Evolutionary conservation across 2,113 vertebrate genomes (phyloP), one percentile per base, ranked within the genome.

Genomic region (Tetraodon nigroviridis): DNA sequence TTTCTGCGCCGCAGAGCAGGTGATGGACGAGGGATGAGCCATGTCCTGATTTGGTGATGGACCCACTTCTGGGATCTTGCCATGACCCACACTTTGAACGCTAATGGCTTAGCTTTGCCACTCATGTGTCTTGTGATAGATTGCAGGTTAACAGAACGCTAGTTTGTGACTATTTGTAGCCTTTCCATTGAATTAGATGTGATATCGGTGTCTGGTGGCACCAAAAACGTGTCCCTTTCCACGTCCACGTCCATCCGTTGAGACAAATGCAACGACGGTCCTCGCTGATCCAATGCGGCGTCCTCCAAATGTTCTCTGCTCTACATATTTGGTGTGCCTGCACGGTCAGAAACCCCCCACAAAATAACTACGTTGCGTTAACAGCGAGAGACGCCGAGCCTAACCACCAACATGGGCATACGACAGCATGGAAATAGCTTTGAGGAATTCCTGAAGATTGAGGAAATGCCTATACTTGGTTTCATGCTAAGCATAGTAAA

Each of bases 321-420:
- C 64, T 58, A 67, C 73, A 75, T 81, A 85, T 78, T 79, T 83
- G 80, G 78, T 67, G 67, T 32, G 55, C 15, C 78, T 21, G 53
- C 13, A 77, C 29, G 82, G 86, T 84, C 73, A 81, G 82, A 71
- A 89, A 82, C 64, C 68, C 68, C 76, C 82, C 75, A 81, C 80
- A 85, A 79, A 84, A 86, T 83, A 69, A 80, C 71, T 70, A 84
- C 2, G 79, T 80, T 75, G 73, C 64, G 46, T 80, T 79, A 76
- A 76, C 73, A 1, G 73, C 66, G 71, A 64, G 81, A 83, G 77
- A 75, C 76, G 79, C 73, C 71, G 67, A 60, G 65, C 51, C 63
- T 62, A 19, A 77, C 78, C 71, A 63, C 73, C 66, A 71, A 72
- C 77, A 79, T 4, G 65, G 56, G 16, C 46, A 67, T 49, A 64